Evolutionary conservation across 2,888 invertebrate species (phyloP).

Genomic region (Yponomeuta plumbellus): DNA sequence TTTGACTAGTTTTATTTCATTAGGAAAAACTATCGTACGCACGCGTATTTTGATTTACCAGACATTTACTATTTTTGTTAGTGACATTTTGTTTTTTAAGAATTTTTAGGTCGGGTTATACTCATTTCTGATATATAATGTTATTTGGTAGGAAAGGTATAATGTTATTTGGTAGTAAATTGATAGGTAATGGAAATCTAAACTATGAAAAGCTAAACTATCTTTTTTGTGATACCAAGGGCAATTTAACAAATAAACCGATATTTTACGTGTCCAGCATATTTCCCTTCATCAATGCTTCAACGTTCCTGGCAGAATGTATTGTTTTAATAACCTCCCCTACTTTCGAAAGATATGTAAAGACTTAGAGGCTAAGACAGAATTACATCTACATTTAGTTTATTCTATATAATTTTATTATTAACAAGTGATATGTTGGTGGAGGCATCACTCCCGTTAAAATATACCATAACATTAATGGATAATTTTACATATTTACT

Average conservation of each 20-base stretch:
- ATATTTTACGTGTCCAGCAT: background rate
- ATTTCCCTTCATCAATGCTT: conserved; percentile 16
- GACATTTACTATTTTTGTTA: too few species aligned
- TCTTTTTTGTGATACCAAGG: background rate
- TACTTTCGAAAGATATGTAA: conserved; percentile 60
- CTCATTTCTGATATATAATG: too few species aligned
- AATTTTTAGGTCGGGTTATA: too few species aligned
- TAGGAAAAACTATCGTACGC: too few species aligned
- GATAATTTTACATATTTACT: conserved; percentile 43
- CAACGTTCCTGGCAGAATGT: conserved; percentile 39
- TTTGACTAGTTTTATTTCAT: too few species aligned
- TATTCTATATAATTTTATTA: conserved; percentile 64
- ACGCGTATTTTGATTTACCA: too few species aligned
- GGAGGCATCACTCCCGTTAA: conserved; percentile 68
- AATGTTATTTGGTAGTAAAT: too few species aligned
- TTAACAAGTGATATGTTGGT: conserved; percentile 75
- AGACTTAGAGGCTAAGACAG: conserved; percentile 59
- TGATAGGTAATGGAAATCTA: too few species aligned
- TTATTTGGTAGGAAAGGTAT: too few species aligned
- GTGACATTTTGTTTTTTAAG: too few species aligned
- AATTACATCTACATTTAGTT: conserved; percentile 60
- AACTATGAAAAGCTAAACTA: too few species aligned
- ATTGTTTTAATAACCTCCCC: conserved; percentile 21
- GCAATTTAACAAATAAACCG: background rate
- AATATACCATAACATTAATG: conserved; percentile 55